Percentiles rank a stretch among this genome's conserved stretches.
phyloP scores from a whole-genome alignment of 2,113 vertebrate genomes.

The Eurypyga helias region DNA sequence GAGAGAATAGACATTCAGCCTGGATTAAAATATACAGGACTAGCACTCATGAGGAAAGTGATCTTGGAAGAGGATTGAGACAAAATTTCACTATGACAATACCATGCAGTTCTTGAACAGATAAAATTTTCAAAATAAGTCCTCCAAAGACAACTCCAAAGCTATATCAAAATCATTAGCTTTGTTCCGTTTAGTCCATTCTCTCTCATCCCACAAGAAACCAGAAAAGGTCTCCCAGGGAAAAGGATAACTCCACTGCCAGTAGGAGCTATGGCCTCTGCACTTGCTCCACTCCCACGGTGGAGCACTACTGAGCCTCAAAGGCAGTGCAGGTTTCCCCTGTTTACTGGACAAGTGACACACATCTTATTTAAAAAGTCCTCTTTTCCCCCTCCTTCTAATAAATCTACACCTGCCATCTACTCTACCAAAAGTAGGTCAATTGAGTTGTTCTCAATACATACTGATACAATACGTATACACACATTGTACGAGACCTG shows the following conservation, averaged over 20 bases:
- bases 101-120: background rate
- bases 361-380: background rate
- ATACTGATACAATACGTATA: background rate
- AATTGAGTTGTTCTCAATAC: background rate
- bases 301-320: accelerated
- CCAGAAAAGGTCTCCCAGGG: background rate
- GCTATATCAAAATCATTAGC: background rate
- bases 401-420: background rate
- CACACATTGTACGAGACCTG: background rate
- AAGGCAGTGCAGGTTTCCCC: background rate
- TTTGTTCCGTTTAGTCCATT: background rate
- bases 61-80: background rate
- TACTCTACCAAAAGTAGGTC: background rate
- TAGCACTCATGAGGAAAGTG: background rate
- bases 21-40: background rate
- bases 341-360: background rate
- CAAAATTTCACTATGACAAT: background rate
- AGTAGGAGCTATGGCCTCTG: accelerated
- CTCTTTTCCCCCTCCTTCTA: background rate
- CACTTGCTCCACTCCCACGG: background rate
- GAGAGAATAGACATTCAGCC: background rate
- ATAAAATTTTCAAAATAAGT: background rate
- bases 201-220: background rate
- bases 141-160: background rate
- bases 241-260: background rate